Evolutionary conservation across 2,113 vertebrate genomes (phyloP).

Genomic region (Paradoxurus hermaphroditus): DNA sequence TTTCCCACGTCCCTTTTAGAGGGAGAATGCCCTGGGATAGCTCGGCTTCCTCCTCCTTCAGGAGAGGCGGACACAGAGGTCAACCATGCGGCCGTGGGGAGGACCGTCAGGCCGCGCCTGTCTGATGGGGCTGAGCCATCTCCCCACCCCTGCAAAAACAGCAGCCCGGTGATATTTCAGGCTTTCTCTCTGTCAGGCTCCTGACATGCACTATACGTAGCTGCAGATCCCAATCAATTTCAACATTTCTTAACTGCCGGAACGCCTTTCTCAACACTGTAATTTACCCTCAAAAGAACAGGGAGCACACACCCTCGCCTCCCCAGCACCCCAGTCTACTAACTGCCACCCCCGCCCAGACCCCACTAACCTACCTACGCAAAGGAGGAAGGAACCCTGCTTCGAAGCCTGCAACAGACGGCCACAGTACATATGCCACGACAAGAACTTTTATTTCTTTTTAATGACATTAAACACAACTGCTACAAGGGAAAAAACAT

Average conservation of each 20-base stretch:
- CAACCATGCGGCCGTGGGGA: background rate
- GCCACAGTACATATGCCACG: slow-evolving; percentile 58
- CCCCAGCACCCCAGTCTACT: slow-evolving; percentile 54
- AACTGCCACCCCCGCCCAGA: slow-evolving; percentile 56
- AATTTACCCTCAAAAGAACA: slow-evolving; percentile 73
- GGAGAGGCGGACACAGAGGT: background rate
- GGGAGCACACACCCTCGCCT: slow-evolving; percentile 53
- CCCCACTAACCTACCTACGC: slow-evolving; percentile 54
- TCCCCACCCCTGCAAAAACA: background rate
- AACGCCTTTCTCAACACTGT: slow-evolving; percentile 72
- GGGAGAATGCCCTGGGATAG: background rate
- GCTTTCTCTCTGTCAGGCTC: slow-evolving; percentile 53
- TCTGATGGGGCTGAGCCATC: background rate
- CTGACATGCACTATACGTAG: slow-evolving; percentile 67
- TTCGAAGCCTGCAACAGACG: slow-evolving; percentile 58
- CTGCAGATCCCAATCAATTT: slow-evolving; percentile 71
- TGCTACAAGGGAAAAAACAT: slow-evolving; percentile 60
- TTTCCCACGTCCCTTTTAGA: slow-evolving; percentile 6
- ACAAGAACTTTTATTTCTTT: slow-evolving; percentile 75
- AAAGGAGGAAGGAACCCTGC: slow-evolving; percentile 43
- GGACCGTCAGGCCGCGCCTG: background rate
- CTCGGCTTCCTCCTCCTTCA: background rate
- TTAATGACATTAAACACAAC: slow-evolving; percentile 75
- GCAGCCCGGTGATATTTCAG: slow-evolving; percentile 59
- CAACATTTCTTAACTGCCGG: slow-evolving; percentile 62